Conservation (phyloP, 2,888 invertebrate species). For the Calephelis perditalis region DNA sequence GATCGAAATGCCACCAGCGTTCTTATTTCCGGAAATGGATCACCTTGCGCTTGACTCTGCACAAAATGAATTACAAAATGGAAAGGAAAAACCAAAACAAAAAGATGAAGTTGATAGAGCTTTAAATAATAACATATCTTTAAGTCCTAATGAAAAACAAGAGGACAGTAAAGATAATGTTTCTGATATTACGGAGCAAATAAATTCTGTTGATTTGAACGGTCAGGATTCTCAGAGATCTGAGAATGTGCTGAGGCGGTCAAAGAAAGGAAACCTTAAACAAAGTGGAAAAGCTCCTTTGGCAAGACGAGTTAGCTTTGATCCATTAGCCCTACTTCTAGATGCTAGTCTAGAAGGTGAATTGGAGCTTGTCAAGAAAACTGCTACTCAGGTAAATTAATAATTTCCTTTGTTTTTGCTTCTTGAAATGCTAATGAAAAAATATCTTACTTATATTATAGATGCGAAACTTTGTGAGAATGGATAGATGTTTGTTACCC, state of each 20-base stretch:
- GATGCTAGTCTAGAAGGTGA: conserved; percentile 99
- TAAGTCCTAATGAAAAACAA: conserved; percentile 50
- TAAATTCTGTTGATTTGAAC: conserved; percentile 70
- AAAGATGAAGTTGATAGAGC: conserved; percentile 69
- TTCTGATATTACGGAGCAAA: conserved; percentile 69
- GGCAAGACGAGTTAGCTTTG: conserved; percentile 94
- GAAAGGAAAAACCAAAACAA: conserved; percentile 53
- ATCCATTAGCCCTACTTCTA: conserved; percentile 95
- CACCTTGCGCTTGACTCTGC: conserved; percentile 73
- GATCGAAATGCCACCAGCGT: conserved; percentile 90
- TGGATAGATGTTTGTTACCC: no score
- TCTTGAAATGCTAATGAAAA: no score
- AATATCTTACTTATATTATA: no score
- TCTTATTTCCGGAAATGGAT: conserved; percentile 87
- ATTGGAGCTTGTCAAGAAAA: conserved; percentile 96
- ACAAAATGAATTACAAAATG: conserved; percentile 50
- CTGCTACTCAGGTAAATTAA: conserved; percentile 87
- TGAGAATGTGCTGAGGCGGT: conserved; percentile 79
- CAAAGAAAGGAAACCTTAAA: conserved; percentile 89
- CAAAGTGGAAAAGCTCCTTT: conserved; percentile 84
- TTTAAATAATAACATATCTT: conserved; percentile 47
- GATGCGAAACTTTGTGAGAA: no score
- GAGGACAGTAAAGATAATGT: conserved; percentile 63
- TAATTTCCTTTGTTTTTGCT: no score
- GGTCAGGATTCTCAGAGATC: conserved; percentile 75